Evolutionary conservation across 2,888 invertebrate genomes (phyloP).

Genomic region (Chironomus riparius): DNA sequence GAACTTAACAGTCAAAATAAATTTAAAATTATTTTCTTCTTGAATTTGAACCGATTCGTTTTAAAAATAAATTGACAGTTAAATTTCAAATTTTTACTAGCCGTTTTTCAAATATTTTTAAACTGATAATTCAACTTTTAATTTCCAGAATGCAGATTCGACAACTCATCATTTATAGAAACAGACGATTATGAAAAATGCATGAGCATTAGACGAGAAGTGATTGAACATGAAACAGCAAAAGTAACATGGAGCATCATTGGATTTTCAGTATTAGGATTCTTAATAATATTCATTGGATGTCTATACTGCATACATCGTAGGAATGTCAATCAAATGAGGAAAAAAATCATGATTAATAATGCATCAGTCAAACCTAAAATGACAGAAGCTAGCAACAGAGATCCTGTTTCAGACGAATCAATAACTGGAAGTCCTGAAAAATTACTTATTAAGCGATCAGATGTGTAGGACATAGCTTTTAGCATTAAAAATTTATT

Average conservation of each 20-base stretch:
- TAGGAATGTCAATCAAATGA: conserved; percentile 15
- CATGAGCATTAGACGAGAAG: neutral
- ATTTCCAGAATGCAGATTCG: neutral
- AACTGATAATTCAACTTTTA: neutral
- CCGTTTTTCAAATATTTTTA: neutral
- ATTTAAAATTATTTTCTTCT: too few relatives aligned
- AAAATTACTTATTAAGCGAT: conserved; percentile 16
- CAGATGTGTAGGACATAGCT: neutral
- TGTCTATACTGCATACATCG: conserved; percentile 28
- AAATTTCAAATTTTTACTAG: neutral
- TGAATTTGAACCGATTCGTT: too few relatives aligned
- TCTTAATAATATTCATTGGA: conserved; percentile 44
- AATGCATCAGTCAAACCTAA: neutral
- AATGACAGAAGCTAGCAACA: neutral
- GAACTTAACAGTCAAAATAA: too few relatives aligned
- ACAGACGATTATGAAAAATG: conserved; percentile 13
- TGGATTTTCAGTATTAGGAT: conserved; percentile 44
- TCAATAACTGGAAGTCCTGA: neutral
- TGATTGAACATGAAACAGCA: conserved; percentile 23
- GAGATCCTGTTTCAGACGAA: neutral
- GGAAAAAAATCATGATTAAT: neutral
- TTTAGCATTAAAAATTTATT: neutral
- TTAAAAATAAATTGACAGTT: neutral
- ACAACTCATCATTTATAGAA: neutral
- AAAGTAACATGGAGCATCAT: conserved; percentile 45